These are phyloP conservation scores for Callocephalon fimbriatum DNA, from an alignment of 2,113 vertebrate genomes.

Conservation along the genomic window DNA sequence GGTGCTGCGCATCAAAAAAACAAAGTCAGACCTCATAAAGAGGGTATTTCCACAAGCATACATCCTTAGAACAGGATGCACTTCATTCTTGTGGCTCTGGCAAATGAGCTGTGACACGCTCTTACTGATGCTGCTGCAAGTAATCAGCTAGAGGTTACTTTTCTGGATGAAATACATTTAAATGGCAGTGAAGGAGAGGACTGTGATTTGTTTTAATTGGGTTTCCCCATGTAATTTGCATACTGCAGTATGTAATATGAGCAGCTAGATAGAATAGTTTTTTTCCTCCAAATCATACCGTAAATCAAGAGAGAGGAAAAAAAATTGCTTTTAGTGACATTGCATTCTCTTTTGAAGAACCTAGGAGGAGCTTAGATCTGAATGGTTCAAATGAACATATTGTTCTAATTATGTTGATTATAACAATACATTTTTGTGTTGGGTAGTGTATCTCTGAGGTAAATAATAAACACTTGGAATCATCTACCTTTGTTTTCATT, in stretches of 20 bases:
- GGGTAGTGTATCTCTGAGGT: not conserved
- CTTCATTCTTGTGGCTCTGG: slow-evolving; percentile 1
- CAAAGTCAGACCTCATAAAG: not conserved
- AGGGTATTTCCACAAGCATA: not conserved
- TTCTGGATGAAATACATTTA: not conserved
- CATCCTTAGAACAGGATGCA: not conserved
- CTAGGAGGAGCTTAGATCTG: not conserved
- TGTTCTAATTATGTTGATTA: not conserved
- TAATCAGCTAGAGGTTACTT: not conserved
- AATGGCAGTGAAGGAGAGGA: not conserved
- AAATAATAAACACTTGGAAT: not conserved
- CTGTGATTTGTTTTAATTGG: not conserved
- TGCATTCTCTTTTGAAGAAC: not conserved
- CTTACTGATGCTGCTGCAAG: not conserved
- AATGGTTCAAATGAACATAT: not conserved
- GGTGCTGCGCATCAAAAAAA: not conserved
- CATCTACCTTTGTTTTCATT: not conserved
- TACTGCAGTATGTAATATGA: not conserved
- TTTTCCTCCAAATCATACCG: not conserved
- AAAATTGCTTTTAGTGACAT: not conserved
- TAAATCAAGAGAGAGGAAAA: not conserved
- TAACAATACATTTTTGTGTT: not conserved
- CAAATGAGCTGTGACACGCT: not conserved
- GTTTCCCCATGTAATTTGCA: not conserved
- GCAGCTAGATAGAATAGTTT: not conserved